A percentile compares a stretch with the other conserved stretches of the same genome.
Evolutionary conservation across 2,113 vertebrate genomes (phyloP).

Genomic region (Zosterops hypoxanthus): DNA sequence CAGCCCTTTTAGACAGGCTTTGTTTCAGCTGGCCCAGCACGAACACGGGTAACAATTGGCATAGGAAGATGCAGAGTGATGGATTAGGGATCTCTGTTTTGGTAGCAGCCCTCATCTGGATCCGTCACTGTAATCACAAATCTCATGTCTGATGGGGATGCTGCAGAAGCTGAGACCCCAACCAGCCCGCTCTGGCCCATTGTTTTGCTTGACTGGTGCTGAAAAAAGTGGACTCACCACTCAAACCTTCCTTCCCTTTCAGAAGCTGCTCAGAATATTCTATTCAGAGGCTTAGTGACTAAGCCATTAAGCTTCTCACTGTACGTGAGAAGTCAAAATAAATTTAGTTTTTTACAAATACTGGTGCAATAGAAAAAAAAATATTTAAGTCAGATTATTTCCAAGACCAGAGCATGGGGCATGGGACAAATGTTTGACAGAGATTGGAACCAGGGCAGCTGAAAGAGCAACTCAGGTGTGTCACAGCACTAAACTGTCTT

Average conservation of each 20-base stretch:
- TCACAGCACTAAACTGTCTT: background rate
- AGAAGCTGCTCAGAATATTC: background rate
- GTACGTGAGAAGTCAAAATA: background rate
- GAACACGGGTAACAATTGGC: rapidly evolving
- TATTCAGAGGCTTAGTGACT: background rate
- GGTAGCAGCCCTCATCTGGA: background rate
- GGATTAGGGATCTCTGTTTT: background rate
- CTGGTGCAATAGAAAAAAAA: background rate
- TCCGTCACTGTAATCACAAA: background rate
- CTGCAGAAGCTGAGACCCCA: background rate
- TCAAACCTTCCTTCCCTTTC: background rate
- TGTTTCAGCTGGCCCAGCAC: background rate
- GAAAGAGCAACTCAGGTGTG: background rate
- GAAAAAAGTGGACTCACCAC: background rate
- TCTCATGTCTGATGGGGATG: rapidly evolving
- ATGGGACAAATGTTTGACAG: background rate
- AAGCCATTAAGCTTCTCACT: background rate
- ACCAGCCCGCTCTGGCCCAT: background rate
- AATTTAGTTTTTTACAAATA: background rate
- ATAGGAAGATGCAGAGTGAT: rapidly evolving
- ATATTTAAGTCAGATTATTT: background rate
- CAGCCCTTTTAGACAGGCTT: background rate
- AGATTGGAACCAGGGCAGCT: background rate
- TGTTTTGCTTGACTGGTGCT: rapidly evolving
- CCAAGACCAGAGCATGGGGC: background rate